These are phyloP conservation scores for Cybosia mesomella DNA, from an alignment of 2,888 invertebrate species.

Conservation along the genomic window DNA sequence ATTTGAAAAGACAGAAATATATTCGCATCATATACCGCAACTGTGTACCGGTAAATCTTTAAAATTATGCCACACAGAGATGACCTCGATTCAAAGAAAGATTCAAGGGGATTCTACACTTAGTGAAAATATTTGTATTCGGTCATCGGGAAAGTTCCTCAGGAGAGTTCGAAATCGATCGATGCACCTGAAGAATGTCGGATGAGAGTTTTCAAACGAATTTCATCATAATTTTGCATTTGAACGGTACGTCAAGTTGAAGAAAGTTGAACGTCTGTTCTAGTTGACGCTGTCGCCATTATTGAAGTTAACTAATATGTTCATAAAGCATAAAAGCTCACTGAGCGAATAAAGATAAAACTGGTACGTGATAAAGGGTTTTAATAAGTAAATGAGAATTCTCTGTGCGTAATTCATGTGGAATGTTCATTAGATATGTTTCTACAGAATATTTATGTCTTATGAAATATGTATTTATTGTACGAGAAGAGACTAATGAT, in stretches of 20 bases:
- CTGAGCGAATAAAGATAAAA: conserved; percentile 59
- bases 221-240: conserved; percentile 63
- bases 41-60: conserved; percentile 61
- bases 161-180: conserved; percentile 58
- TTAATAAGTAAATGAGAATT: conserved; percentile 45
- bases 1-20: neutral
- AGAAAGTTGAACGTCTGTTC: conserved; percentile 63
- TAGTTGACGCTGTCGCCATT: conserved; percentile 56
- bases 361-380: conserved; percentile 43
- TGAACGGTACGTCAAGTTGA: conserved; percentile 50
- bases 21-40: conserved; percentile 53
- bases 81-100: conserved; percentile 67
- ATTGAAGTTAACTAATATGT: conserved; percentile 55
- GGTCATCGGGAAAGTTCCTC: conserved; percentile 65
- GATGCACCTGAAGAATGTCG: conserved; percentile 61
- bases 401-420: conserved; percentile 32
- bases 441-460: conserved; percentile 34
- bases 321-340: conserved; percentile 53
- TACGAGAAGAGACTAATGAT: conserved; percentile 39
- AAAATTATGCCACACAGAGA: conserved; percentile 59
- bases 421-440: conserved; percentile 51
- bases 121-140: conserved; percentile 78
- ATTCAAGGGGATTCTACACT: conserved; percentile 65
- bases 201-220: conserved; percentile 58
- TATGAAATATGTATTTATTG: conserved; percentile 39